Percentiles rank a stretch among this genome's conserved stretches.
Conservation (phyloP, 2,113 vertebrate genomes). For the Chiloscyllium plagiosum region DNA sequence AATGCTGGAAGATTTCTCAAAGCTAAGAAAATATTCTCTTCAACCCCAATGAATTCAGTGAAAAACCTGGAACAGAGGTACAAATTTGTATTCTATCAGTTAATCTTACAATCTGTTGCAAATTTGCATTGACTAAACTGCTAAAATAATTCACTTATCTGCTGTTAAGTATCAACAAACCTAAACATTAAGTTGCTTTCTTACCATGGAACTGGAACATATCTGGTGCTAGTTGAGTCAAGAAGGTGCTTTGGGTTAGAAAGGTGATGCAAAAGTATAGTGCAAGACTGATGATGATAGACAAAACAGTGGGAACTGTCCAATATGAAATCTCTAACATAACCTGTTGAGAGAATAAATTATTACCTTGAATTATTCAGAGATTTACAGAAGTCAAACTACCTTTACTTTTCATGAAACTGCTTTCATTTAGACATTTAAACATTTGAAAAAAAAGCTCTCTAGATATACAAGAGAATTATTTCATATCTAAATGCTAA, state of each 20-base stretch:
- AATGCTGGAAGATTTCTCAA: background rate
- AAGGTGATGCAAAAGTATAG: slow-evolving; percentile 60
- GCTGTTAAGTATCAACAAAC: background rate
- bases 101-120: background rate
- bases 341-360: slow-evolving; percentile 53
- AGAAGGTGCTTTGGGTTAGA: slow-evolving; percentile 55
- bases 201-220: slow-evolving; percentile 76
- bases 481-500: background rate
- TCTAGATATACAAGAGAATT: background rate
- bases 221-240: slow-evolving; percentile 54
- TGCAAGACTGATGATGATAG: slow-evolving; percentile 56
- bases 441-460: background rate
- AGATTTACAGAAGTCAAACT: background rate
- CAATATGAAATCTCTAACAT: slow-evolving; percentile 67
- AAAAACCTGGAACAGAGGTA: background rate
- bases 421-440: background rate
- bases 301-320: slow-evolving; percentile 58
- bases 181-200: background rate
- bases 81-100: background rate
- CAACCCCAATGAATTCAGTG: background rate
- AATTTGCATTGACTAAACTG: background rate
- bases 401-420: background rate
- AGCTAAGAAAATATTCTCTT: background rate
- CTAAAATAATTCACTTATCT: background rate
- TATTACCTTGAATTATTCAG: background rate